Conservation (phyloP, 2,113 vertebrate genomes). For the Scomber scombrus region DNA sequence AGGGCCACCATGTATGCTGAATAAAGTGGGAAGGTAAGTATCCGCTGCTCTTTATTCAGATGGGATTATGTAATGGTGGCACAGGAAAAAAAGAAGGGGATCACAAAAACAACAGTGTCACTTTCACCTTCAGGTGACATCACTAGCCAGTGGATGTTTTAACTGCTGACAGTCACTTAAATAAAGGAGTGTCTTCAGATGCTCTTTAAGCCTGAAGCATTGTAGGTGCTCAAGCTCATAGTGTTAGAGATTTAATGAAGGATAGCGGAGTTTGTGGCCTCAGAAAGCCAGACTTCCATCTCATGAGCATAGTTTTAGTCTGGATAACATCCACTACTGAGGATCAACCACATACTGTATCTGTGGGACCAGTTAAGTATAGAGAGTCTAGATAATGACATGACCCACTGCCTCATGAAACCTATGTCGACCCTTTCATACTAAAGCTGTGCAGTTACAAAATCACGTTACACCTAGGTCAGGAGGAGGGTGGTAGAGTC, state of each 20-base stretch:
- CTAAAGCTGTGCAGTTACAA: no score
- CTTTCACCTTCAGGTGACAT: slow-evolving; percentile 73
- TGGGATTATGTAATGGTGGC: slow-evolving; percentile 71
- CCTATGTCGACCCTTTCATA: no score
- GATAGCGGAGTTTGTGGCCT: no score
- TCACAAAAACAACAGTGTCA: slow-evolving; percentile 63
- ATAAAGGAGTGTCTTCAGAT: neutral
- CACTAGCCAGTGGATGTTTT: slow-evolving; percentile 36
- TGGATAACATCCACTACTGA: neutral
- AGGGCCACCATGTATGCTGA: slow-evolving; percentile 54
- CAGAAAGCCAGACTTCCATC: no score
- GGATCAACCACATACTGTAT: neutral
- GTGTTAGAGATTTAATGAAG: neutral
- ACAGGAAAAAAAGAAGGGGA: slow-evolving; percentile 42
- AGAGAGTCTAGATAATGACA: no score
- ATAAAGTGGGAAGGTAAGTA: slow-evolving; percentile 61
- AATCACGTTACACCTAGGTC: no score
- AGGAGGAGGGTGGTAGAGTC: neutral
- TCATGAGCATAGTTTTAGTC: no score
- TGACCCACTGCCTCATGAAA: no score
- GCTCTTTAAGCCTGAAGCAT: neutral
- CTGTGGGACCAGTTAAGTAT: neutral
- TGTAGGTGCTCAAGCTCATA: neutral
- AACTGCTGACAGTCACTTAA: neutral
- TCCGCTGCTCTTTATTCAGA: slow-evolving; percentile 59